Evolutionary conservation across 2,113 vertebrate genomes (phyloP), one percentile per base, ranked within the genome.

Genomic region (Lanius ludovicianus): DNA sequence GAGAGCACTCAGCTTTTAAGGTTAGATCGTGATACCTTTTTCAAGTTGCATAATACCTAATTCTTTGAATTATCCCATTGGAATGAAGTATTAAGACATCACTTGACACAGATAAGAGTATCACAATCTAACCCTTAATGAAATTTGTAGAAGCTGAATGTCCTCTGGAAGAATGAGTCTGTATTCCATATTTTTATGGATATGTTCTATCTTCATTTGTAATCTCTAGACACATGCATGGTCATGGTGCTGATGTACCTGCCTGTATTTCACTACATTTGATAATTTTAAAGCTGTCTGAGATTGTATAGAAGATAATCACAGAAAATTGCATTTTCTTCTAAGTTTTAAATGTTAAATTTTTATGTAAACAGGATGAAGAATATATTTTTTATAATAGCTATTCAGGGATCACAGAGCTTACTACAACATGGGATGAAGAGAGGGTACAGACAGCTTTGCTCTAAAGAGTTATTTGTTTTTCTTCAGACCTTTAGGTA

Each of bases 61-160:
- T 84, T 94, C 44, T 94, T 93, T 90, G 64, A 94, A 52, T 93
- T 92, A 81, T n/a, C 73, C 28, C 47, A 60, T 64, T 92, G 83
- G 52, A 88, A 92, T 81, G 56, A 88, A 95, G 79, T 53, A 95
- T 60, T 89, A 92, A 92, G 88, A 81, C 63, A 89, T 52, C 60
- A 86, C 60, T 86, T 84, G 44, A 79, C 60, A 82, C 11, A 13
- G 39, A 27, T 67, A 85, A 90, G 30, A 63, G 18, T 88, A 89
- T 74, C 89, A 87, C 64, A 92, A 53, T 79, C 65, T 84, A 90
- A 69, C 13, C 11, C 49, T 84, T 79, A 84, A 74, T 64, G 60
- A 93, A 94, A 88, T 81, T 44, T 93, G 20, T 57, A 75, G 68
- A 90, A 89, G 31, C 56, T 64, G 27, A 83, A 47, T 78, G 28